Evolutionary conservation across 2,113 vertebrate genomes (phyloP).

Genomic region (Calypte anna): DNA sequence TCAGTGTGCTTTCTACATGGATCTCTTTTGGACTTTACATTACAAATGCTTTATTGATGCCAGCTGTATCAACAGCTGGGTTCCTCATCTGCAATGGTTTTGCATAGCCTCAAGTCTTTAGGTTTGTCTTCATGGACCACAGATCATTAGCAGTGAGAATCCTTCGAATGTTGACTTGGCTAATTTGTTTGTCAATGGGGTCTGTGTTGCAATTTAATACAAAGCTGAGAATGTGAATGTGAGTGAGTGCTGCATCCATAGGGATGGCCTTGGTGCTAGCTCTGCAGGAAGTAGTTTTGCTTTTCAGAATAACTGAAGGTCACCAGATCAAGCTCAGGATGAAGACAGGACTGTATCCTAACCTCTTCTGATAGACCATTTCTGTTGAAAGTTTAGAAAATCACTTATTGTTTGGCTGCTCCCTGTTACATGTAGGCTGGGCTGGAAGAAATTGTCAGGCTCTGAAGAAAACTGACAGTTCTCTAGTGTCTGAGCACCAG

Average conservation of each 20-base stretch:
- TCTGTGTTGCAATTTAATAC: neutral
- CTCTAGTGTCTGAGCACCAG: neutral
- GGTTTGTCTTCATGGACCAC: constrained; percentile 54
- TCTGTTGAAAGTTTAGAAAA: neutral
- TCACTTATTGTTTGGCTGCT: neutral
- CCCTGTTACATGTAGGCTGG: neutral
- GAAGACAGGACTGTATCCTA: neutral
- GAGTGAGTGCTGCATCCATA: neutral
- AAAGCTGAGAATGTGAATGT: neutral
- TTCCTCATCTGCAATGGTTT: constrained; percentile 40
- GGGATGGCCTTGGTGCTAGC: neutral
- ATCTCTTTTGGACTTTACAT: constrained; percentile 26
- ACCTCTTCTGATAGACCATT: neutral
- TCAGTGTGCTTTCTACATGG: neutral
- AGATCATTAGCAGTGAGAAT: constrained; percentile 51
- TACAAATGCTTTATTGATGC: constrained; percentile 50
- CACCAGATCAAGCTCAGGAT: neutral
- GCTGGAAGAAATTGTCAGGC: neutral
- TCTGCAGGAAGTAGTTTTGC: neutral
- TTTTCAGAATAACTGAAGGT: neutral
- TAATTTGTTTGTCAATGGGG: constrained; percentile 55
- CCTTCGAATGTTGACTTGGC: constrained; percentile 52
- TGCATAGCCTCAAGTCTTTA: constrained; percentile 59
- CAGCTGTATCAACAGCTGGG: constrained; percentile 61
- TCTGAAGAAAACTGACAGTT: neutral